Conservation (phyloP, 2,113 vertebrate species). For the Ceratotherium simum region DNA sequence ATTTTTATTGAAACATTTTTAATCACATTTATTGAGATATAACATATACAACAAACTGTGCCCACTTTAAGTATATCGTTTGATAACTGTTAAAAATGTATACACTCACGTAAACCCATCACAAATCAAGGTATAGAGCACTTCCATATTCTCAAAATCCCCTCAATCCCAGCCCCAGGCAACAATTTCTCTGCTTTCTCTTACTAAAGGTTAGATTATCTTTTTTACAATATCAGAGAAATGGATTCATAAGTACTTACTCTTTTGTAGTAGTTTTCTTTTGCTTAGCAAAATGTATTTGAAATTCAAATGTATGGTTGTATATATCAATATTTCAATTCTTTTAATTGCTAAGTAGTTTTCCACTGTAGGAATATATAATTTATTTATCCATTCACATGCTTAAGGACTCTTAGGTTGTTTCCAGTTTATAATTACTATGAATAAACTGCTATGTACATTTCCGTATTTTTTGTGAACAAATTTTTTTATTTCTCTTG, state of each 20-base stretch:
- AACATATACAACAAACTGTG: neutral
- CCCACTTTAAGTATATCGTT: neutral
- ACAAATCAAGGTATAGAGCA: neutral
- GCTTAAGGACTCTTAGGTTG: neutral
- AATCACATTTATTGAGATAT: neutral
- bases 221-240: neutral
- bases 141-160: neutral
- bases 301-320: neutral
- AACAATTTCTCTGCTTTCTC: neutral
- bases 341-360: neutral
- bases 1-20: neutral
- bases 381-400: neutral
- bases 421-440: neutral
- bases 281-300: neutral
- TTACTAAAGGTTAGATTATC: neutral
- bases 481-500: too few species aligned
- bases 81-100: neutral
- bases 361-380: neutral
- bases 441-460: neutral
- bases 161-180: neutral
- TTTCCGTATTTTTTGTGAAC: neutral
- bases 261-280: neutral
- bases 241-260: neutral
- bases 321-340: neutral
- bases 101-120: neutral